Percentiles rank a stretch among this genome's conserved stretches.
phyloP scores from a whole-genome alignment of 1,140 invertebrate species.

The Drosophila tristis region DNA sequence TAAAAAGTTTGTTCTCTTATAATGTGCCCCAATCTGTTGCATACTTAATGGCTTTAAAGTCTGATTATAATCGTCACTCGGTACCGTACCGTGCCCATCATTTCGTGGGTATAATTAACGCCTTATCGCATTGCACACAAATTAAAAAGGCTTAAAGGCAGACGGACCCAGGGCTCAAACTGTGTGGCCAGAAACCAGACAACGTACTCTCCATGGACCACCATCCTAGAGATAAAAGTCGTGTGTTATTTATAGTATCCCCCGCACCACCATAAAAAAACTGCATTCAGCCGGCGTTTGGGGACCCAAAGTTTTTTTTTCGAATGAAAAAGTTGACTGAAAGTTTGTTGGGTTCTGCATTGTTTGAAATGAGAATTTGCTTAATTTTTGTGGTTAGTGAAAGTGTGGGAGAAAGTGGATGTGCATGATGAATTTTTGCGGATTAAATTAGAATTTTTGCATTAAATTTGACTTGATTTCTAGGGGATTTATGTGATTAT shows the following conservation, averaged over 20 bases:
- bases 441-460: too few relatives aligned
- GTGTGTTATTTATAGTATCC: conserved; percentile 43
- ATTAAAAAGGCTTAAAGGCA: conserved; percentile 62
- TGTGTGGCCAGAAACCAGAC: conserved; percentile 31
- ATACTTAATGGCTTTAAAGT: conserved; percentile 39
- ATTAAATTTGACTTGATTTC: too few relatives aligned
- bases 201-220: conserved; percentile 43
- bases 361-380: too few relatives aligned
- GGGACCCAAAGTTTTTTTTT: conserved; percentile 20
- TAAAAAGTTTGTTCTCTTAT: conserved; percentile 9
- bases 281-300: conserved; percentile 3
- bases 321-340: conserved; percentile 1
- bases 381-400: too few relatives aligned
- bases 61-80: neutral
- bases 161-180: conserved; percentile 17
- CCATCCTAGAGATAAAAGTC: conserved; percentile 59
- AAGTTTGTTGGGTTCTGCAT: neutral
- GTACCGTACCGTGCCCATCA: neutral
- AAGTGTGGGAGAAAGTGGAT: too few relatives aligned
- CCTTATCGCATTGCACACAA: conserved; percentile 65
- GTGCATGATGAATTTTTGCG: too few relatives aligned
- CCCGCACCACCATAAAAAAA: conserved; percentile 1
- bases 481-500: too few relatives aligned
- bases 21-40: conserved; percentile 35
- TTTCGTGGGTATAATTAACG: conserved; percentile 54